Conservation (phyloP, 2,888 invertebrate genomes). For the Yponomeuta malinellus region DNA sequence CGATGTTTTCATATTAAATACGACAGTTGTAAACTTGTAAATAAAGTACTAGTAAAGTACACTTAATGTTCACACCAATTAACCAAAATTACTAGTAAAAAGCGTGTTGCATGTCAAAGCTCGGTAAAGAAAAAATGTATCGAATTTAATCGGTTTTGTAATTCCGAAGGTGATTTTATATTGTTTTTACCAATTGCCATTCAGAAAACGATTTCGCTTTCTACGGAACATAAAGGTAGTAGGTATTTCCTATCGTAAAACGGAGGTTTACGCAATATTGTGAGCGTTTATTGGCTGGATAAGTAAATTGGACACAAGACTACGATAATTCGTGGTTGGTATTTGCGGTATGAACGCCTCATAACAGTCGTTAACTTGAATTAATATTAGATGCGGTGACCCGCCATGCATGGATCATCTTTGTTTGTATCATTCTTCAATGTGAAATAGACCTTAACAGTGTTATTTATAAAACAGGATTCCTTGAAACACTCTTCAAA, state of each 20-base stretch:
- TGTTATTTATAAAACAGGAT: too few species aligned
- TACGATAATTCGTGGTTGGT: background rate
- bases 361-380: background rate
- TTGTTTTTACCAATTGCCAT: background rate
- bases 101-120: background rate
- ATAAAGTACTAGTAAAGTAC: background rate
- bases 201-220: background rate
- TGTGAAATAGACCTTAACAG: too few species aligned
- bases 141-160: background rate
- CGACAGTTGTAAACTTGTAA: background rate
- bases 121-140: background rate
- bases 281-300: background rate
- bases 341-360: background rate
- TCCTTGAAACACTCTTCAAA: too few species aligned
- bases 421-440: too few species aligned
- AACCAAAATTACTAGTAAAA: background rate
- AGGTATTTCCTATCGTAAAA: background rate
- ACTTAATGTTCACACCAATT: background rate
- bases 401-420: too few species aligned
- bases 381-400: too few species aligned
- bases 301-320: background rate
- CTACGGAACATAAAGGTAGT: background rate
- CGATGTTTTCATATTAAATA: too few species aligned
- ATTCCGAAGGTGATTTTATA: conserved; percentile 3
- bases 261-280: background rate